Conservation (phyloP, 2,888 invertebrate genomes). For the Ischnura elegans region DNA sequence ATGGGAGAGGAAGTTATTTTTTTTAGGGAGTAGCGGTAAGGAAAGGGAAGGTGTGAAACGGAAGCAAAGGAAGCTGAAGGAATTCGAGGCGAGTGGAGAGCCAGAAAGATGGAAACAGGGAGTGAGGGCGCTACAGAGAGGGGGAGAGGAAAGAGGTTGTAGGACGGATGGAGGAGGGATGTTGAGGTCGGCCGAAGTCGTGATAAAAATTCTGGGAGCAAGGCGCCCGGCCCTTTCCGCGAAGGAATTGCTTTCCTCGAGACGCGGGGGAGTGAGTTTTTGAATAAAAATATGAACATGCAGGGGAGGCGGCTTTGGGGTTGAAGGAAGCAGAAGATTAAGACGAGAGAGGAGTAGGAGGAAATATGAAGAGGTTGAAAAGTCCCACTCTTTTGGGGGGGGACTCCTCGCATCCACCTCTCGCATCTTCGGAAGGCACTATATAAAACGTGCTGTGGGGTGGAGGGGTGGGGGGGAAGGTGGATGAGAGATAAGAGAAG, state of each 20-base stretch:
- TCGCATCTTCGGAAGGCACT: neutral
- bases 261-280: conserved; percentile 8
- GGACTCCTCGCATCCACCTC: too few species aligned
- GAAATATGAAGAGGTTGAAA: neutral
- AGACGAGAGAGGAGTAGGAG: neutral
- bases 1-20: neutral
- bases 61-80: conserved; percentile 32
- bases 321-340: conserved; percentile 23
- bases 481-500: conserved; percentile 23
- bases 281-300: conserved; percentile 38
- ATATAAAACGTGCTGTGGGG: neutral
- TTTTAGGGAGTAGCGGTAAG: neutral
- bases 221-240: neutral
- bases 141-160: neutral
- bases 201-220: conserved; percentile 23
- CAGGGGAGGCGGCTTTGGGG: neutral
- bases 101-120: neutral
- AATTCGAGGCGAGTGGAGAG: neutral
- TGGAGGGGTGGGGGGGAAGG: too few species aligned
- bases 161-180: neutral
- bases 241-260: conserved; percentile 16
- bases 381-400: neutral
- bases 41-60: conserved; percentile 31
- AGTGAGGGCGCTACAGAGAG: too few species aligned
- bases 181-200: neutral